Base-by-base conservation (phyloP, 2,797 vertebrate species). In the Pyrocephalus nanus region DNA sequence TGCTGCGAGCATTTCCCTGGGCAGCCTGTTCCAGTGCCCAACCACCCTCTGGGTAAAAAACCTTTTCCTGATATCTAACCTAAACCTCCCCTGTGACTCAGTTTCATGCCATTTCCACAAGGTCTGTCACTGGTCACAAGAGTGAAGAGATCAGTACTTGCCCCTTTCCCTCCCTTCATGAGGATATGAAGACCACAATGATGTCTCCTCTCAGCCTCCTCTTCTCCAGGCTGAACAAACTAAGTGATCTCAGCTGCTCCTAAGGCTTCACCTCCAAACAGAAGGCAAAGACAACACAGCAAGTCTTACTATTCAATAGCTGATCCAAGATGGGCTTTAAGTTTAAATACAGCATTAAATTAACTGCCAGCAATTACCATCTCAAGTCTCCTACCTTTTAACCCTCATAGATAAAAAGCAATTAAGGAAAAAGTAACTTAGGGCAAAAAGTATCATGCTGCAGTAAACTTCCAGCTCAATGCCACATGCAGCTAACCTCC, bases 381-480 rank as follows among this genome's bases (percentile, higher is more conserved):
- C 51, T 83, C 60, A 73, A 91, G 21, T 6, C 42, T 72, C 11
- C 19, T 38, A 60, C 17, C 8, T 89, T 71, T 77, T 43, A 54
- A 54, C 26, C 19, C 61, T 62, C 72, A 61, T 34, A 60, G n/a
- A 67, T 0, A 14, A 15, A 51, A n/a, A 86, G 27, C 34, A 64
- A 70, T 29, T 69, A 72, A 54, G 11, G 12, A 25, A 76, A n/a
- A 76, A 71, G 16, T 29, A 66, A 67, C 18, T 48, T 26, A 32
- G 1, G 11, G n/a, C 29, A 71, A 15, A 58, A 62, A 1, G 11
- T 6, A 26, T 23, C 36, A 54, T 6, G 15, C 0, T 21, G 14
- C 29, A 9, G 55, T 50, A 74, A 91, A 70, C 17, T 53, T 77
- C 25, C 70, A 2, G 0, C 19, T 45, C 26, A 84, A 30, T 7